phyloP scores from a whole-genome alignment of 2,888 invertebrate genomes.

The Microplitis manilae region DNA sequence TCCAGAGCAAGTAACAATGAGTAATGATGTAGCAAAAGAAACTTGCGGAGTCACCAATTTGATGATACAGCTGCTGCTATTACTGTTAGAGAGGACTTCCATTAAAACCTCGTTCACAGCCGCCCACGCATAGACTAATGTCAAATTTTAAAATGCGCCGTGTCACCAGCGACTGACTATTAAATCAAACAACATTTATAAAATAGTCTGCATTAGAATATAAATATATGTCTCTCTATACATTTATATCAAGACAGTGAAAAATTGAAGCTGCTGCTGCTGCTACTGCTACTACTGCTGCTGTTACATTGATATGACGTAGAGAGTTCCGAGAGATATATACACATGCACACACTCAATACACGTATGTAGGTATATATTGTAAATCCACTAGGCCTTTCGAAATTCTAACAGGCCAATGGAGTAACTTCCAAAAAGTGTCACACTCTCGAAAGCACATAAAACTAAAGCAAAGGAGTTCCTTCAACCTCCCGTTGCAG shows the following conservation, averaged over 20 bases:
- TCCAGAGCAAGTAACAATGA: neutral
- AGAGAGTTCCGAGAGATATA: neutral
- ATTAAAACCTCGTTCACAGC: constrained; percentile 55
- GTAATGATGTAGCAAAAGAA: constrained; percentile 43
- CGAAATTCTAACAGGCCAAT: neutral
- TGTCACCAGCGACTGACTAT: constrained; percentile 8
- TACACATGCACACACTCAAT: neutral
- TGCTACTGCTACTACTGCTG: neutral
- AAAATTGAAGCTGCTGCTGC: neutral
- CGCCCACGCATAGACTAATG: constrained; percentile 56
- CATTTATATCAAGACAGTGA: neutral
- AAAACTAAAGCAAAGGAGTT: neutral
- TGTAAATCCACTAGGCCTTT: constrained; percentile 1
- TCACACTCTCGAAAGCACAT: neutral
- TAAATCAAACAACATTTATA: neutral
- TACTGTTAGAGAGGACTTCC: constrained; percentile 53
- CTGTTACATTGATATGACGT: neutral
- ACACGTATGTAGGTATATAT: neutral
- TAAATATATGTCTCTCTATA: neutral
- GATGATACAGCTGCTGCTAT: constrained; percentile 52
- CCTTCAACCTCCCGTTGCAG: constrained; percentile 4
- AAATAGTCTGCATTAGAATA: neutral
- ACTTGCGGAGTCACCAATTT: constrained; percentile 63
- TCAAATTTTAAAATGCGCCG: constrained; percentile 55
- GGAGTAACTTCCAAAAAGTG: constrained; percentile 5